Base-by-base conservation (phyloP, 2,113 vertebrate species). In the Arizona elegans region DNA sequence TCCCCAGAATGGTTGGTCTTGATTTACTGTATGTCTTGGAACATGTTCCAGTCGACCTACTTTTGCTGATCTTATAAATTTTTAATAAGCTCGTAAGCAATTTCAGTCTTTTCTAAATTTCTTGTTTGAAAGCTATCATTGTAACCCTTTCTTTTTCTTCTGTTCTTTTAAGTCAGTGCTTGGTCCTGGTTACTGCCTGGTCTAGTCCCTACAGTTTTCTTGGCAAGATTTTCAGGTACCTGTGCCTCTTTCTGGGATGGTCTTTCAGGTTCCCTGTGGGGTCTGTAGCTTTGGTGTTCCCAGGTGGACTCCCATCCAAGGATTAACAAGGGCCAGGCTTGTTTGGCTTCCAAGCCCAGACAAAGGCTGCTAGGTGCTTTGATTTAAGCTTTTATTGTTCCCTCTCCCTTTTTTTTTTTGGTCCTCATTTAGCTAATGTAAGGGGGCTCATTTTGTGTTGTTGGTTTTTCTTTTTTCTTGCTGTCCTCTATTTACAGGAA, bases 401-500 rank as follows among this genome's bases (percentile, higher is more conserved):
- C 23, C 33, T 1, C 52, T 11, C 52, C 12, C 33, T 8, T 0
- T 19, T 15, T 38, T 47, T 65, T 53, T 52, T 59, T 8, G 23
- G 12, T 50, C 50, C 59, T 92, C n/a, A 26, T 85, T 89, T 85
- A 23, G 33, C 19, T 58, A 58, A 15, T 33, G 53, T 85, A 47
- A 24, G 17, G 70, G 70, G 65, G 47, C 0, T 59, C 23, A n/a
- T 24, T 43, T 29, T 13, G 56, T 12, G 47, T 59, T 43, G 29
- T 29, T 88, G 86, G 13, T 65, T 29, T 70, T 58, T 23, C 47
- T 33, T 43, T 47, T 43, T 88, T 75, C 50, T 11, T 43, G 50
- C 29, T 70, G 13, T 55, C 70, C n/a, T 38, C 17, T 81, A 38
- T 38, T 43, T 81, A 38, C 33, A 81, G 75, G 33, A 97, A 96